Evolutionary conservation across 2,888 invertebrate species (phyloP), one percentile per base, ranked within the genome.

Genomic region (Synergus umbraculus): DNA sequence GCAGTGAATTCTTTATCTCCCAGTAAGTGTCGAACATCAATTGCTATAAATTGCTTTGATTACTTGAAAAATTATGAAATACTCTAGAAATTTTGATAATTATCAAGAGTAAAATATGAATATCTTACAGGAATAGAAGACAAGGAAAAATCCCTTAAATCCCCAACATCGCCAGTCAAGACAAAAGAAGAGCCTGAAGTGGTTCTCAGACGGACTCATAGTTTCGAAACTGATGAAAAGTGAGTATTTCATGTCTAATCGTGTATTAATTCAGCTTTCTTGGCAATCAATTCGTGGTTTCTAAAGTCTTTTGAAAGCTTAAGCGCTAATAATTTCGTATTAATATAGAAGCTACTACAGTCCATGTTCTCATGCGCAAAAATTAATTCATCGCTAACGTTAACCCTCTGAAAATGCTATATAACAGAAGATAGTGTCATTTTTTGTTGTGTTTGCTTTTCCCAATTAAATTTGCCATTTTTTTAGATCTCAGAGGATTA

Each of bases 171-270:
- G 85, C 87, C 93, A 86, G 91, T 89, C 87, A 89, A 93, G 92
- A 84, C 87, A 84, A 91, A 91, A 78, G 92, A 92, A 82, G 94
- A 94, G 84, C 93, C 94, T 83, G 96, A 96, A 91, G 95, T 96
- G 83, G 94, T 96, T 85, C 93, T 97, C 82, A 94, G 97, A 92
- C 94, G 97, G 92, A 96, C 97, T 67, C 96, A 97, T 91, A 97
- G 97, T 93, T 97, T 97, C 91, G 97, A 97, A 92, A 96, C 96
- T 89, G 97, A 97, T 92, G 96, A 96, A 93, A 96, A 96, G 97
- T 97, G 93, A 95, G 96, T 96, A 82, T 77, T 54, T 77, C 0
- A 22, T 78, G 67, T 44, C 64, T 60, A 60, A 22, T 60, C 4
- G 18, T 12, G 22, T 37, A 73, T 60, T 60, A 60, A 54, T 80